Percentiles rank a stretch among this genome's conserved stretches.
Conservation (phyloP, 2,888 invertebrate genomes). For the Uloborus plumipes region DNA sequence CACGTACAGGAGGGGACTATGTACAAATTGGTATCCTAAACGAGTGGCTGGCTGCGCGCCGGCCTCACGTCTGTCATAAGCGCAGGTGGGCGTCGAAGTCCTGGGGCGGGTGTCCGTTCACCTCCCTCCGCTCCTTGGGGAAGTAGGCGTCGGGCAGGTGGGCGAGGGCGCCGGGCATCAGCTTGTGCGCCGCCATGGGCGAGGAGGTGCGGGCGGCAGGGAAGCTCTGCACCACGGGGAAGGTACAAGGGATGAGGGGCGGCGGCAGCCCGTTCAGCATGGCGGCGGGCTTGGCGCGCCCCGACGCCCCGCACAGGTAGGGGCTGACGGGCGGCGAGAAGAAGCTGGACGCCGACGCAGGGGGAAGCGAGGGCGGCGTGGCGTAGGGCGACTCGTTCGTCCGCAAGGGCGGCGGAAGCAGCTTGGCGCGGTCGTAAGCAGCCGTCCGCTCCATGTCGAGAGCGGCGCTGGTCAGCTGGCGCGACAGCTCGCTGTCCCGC, state of each 20-base stretch:
- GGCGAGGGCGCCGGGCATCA: slow-evolving; percentile 34
- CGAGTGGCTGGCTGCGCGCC: slow-evolving; percentile 23
- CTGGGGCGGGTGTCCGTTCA: slow-evolving; percentile 57
- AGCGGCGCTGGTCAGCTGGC: slow-evolving; percentile 46
- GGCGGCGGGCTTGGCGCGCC: slow-evolving; percentile 40
- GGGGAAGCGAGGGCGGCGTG: slow-evolving; percentile 49
- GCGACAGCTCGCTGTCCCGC: slow-evolving; percentile 40
- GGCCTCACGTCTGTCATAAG: slow-evolving; percentile 59
- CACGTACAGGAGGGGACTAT: slow-evolving; percentile 60
- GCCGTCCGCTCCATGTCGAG: slow-evolving; percentile 46
- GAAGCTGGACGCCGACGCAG: slow-evolving; percentile 54
- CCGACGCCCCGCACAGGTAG: slow-evolving; percentile 38
- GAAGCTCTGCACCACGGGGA: slow-evolving; percentile 49
- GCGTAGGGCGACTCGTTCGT: slow-evolving; percentile 56
- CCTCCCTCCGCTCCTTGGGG: slow-evolving; percentile 58
- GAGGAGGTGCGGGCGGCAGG: slow-evolving; percentile 35
- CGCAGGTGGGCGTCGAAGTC: slow-evolving; percentile 57
- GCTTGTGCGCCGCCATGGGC: slow-evolving; percentile 51
- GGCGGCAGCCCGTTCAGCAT: slow-evolving; percentile 60
- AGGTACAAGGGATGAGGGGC: slow-evolving; percentile 60
- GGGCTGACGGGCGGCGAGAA: slow-evolving; percentile 60
- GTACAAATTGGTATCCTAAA: slow-evolving; percentile 61
- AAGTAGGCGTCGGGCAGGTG: slow-evolving; percentile 47
- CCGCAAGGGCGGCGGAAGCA: slow-evolving; percentile 59
- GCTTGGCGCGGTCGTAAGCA: slow-evolving; percentile 73